Conservation (phyloP, 2,113 vertebrate species). For the Porphyrio hochstetteri region DNA sequence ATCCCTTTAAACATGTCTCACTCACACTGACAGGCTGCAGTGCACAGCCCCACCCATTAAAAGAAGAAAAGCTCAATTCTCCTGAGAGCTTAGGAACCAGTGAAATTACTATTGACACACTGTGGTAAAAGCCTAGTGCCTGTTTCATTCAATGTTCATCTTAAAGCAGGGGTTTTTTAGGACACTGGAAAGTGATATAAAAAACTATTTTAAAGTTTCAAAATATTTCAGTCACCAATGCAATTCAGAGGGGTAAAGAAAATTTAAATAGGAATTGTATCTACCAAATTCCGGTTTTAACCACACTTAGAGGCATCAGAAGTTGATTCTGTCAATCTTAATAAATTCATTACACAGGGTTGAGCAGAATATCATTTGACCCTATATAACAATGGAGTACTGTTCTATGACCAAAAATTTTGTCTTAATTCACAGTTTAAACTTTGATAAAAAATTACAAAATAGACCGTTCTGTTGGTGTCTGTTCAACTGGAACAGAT, state of each 20-base stretch:
- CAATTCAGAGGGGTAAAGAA: not conserved
- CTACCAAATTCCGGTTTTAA: not conserved
- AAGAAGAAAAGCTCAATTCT: not conserved
- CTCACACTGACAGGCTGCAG: not conserved
- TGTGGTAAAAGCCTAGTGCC: not conserved
- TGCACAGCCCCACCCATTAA: not conserved
- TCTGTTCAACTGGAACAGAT: conserved; percentile 15
- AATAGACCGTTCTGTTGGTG: conserved; percentile 6
- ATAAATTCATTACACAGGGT: not conserved
- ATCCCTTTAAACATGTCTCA: not conserved
- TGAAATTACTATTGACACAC: not conserved
- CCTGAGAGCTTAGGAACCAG: not conserved
- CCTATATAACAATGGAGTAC: not conserved
- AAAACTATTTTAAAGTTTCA: not conserved
- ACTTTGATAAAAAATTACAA: conserved; percentile 17
- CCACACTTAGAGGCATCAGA: not conserved
- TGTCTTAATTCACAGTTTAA: conserved; percentile 45
- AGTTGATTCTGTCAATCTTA: not conserved
- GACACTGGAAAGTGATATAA: not conserved
- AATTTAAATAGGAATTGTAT: not conserved
- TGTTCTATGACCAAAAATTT: not conserved
- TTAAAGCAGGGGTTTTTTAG: not conserved
- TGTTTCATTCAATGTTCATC: not conserved
- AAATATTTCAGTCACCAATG: not conserved
- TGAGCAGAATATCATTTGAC: not conserved